Base-by-base conservation (phyloP, 2,888 invertebrate genomes). In the Drosophila affinis region DNA sequence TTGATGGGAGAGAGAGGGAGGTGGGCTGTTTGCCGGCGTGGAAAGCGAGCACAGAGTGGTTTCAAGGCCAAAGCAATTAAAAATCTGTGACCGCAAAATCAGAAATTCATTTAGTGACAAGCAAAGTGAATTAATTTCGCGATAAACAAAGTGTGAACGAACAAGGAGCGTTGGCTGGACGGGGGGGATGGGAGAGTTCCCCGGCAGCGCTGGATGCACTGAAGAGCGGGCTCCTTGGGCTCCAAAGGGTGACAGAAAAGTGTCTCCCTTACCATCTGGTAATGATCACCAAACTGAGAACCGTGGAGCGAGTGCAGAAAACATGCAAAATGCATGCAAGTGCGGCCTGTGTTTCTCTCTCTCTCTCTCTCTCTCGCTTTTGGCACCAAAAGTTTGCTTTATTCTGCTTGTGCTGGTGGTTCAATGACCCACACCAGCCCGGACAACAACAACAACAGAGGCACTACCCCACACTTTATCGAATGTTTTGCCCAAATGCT, bases 51-150 rank as follows among this genome's bases (percentile, higher is more conserved):
- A 24, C 32, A 24, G 84, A 70, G 78, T 61, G 67, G 62, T 71
- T 67, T 64, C 70, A 87, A 87, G 81, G 81, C 55, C 79, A 62
- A 57, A 48, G 60, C 52, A 72, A 87, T 81, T 81, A 70, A 70
- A 24, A 62, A 67, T 63, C 56, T 65, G 62, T 77, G 81, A 83
- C 67, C 81, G 81, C 69, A 75, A 75, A 77, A 61, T 69, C 75
- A 80, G 58, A 71, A 81, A 70, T 71, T 70, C 76, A 78, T 69
- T 87, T 67, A 70, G 70, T 63, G 81, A 59, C 65, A 65, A 65
- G 64, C 76, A 76, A 65, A 76, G 81, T 70, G 72, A 84, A 84
- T 84, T 76, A 81, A 78, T 67, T 76, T 63, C 70, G 67, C 76
- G 72, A 79, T 81, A 85, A 75, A 68, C 76, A 81, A 80, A 75